phyloP scores from a whole-genome alignment of 1,140 invertebrate species.

The Dendrolimus punctatus region DNA sequence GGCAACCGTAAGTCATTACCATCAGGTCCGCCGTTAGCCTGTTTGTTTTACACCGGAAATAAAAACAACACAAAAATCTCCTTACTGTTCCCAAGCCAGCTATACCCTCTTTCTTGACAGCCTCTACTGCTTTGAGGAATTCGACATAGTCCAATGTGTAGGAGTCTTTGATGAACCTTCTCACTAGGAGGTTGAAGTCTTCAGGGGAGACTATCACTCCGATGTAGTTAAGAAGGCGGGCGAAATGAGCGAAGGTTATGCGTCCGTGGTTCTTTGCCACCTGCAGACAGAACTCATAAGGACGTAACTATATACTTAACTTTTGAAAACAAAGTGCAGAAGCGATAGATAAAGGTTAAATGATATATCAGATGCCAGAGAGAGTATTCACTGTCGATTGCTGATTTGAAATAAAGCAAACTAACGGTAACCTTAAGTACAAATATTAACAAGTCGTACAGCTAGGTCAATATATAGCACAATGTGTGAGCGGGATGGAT shows the following conservation, averaged over 20 bases:
- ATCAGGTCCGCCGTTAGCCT: too few species aligned
- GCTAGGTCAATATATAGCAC: too few species aligned
- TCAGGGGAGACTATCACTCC: slow-evolving; percentile 75
- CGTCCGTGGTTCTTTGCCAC: slow-evolving; percentile 80
- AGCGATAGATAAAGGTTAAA: too few species aligned
- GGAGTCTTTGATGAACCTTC: slow-evolving; percentile 78
- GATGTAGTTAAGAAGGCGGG: slow-evolving; percentile 78
- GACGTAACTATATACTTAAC: not conserved
- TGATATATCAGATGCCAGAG: too few species aligned
- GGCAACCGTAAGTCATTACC: too few species aligned
- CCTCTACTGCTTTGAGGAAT: slow-evolving; percentile 73
- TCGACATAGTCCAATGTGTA: slow-evolving; percentile 82
- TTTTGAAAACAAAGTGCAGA: too few species aligned
- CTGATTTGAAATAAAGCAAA: too few species aligned
- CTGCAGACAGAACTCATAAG: slow-evolving; percentile 39
- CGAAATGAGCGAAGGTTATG: slow-evolving; percentile 80
- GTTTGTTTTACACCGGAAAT: too few species aligned
- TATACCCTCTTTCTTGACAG: slow-evolving; percentile 74
- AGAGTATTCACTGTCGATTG: too few species aligned
- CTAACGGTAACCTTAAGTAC: too few species aligned
- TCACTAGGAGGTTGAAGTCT: slow-evolving; percentile 79
- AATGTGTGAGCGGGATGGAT: too few species aligned
- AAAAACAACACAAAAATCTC: not conserved
- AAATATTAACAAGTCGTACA: too few species aligned
- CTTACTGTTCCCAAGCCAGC: slow-evolving; percentile 71